Percentiles rank a stretch among this genome's conserved stretches.
Conservation (phyloP, 2,888 invertebrate genomes). For the Drosophila conformis region DNA sequence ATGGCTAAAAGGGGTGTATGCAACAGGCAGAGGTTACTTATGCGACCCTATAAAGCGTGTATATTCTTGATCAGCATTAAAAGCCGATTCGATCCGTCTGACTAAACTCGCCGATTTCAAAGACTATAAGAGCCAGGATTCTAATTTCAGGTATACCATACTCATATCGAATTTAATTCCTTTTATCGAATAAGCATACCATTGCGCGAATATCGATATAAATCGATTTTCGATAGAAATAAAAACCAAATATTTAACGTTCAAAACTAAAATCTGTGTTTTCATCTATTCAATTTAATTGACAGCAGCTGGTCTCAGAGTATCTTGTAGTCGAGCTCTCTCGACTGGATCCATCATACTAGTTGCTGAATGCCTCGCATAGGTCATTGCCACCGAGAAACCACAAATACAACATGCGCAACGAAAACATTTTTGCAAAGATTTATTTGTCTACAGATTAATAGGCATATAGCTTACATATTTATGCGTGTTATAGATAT, state of each 20-base stretch:
- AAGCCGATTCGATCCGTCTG: neutral
- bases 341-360: neutral
- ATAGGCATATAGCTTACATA: neutral
- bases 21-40: neutral
- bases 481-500: constrained; percentile 14
- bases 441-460: constrained; percentile 2
- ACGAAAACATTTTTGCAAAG: constrained; percentile 27
- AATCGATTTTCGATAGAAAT: too few species aligned
- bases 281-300: neutral
- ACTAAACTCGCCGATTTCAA: neutral
- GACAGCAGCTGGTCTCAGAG: neutral
- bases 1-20: neutral
- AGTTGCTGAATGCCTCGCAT: constrained; percentile 12
- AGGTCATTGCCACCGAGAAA: constrained; percentile 48
- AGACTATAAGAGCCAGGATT: neutral
- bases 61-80: neutral
- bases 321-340: neutral
- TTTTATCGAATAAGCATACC: neutral
- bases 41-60: neutral
- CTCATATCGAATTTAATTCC: neutral
- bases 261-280: neutral
- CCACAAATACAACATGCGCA: constrained; percentile 20
- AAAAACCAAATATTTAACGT: neutral
- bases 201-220: neutral
- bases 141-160: neutral